Conservation (phyloP, 2,888 invertebrate species). For the Ptilodon capucinus region DNA sequence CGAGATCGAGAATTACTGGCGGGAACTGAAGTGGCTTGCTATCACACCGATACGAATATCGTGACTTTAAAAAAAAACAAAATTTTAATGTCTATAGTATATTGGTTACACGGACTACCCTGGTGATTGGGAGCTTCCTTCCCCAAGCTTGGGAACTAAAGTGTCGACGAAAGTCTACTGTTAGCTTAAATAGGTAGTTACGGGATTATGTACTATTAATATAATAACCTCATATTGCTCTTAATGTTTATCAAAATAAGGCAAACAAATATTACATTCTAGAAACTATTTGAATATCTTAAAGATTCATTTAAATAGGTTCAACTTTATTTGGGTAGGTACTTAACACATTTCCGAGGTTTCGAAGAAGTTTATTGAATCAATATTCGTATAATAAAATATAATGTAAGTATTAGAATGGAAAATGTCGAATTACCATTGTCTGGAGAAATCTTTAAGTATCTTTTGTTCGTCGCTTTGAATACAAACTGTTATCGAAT, state of each 20-base stretch:
- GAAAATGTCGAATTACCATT: neutral
- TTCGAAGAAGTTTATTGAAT: neutral
- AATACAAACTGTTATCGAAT: neutral
- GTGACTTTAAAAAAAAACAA: neutral
- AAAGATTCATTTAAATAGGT: neutral
- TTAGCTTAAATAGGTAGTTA: too few relatives aligned
- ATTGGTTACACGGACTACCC: too few relatives aligned
- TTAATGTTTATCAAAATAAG: too few relatives aligned
- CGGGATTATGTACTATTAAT: too few relatives aligned
- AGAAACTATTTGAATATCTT: neutral
- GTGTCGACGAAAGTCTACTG: too few relatives aligned
- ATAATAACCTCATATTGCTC: too few relatives aligned
- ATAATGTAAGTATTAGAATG: neutral
- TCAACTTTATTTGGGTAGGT: neutral
- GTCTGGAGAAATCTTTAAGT: neutral
- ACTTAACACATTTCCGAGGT: neutral
- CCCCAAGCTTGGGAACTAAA: too few relatives aligned
- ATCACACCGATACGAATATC: conserved; percentile 36
- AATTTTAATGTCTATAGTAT: too few relatives aligned
- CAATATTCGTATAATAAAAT: neutral
- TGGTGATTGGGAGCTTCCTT: too few relatives aligned
- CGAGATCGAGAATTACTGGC: conserved; percentile 56
- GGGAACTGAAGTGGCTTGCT: conserved; percentile 25
- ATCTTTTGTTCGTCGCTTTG: neutral
- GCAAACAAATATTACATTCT: neutral